Evolutionary conservation across 2,888 invertebrate genomes (phyloP).

Genomic region (Scotopteryx bipunctaria): DNA sequence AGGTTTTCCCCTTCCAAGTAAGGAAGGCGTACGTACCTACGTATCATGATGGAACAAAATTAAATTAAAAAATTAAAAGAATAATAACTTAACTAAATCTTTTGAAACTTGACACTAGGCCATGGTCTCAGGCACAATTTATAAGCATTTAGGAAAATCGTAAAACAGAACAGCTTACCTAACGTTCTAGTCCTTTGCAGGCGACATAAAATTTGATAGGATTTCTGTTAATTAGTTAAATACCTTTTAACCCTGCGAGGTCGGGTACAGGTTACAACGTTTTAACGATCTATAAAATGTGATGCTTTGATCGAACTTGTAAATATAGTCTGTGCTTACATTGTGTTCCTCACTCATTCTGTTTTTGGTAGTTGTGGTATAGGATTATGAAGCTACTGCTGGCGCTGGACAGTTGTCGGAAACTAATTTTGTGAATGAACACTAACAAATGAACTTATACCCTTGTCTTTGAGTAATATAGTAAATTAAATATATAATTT

Average conservation of each 20-base stretch:
- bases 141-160: constrained; percentile 18
- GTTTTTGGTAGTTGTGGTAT: too few species aligned
- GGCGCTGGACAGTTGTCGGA: too few species aligned
- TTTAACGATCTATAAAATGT: constrained; percentile 19
- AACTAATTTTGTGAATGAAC: too few species aligned
- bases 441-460: too few species aligned
- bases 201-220: constrained; percentile 33
- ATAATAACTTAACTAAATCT: too few species aligned
- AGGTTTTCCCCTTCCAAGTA: too few species aligned
- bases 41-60: too few species aligned
- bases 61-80: too few species aligned
- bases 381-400: too few species aligned
- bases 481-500: too few species aligned
- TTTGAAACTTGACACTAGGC: background rate
- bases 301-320: constrained; percentile 2
- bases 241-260: constrained; percentile 18
- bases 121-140: background rate
- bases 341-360: background rate
- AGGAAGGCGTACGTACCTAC: too few species aligned
- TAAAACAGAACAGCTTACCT: constrained; percentile 27
- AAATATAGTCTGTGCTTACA: background rate
- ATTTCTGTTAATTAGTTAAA: constrained; percentile 34
- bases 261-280: constrained; percentile 9
- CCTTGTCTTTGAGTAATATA: too few species aligned
- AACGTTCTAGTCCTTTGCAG: constrained; percentile 25